Evolutionary conservation across 2,797 vertebrate species (phyloP).

Genomic region (Lateolabrax maculatus): DNA sequence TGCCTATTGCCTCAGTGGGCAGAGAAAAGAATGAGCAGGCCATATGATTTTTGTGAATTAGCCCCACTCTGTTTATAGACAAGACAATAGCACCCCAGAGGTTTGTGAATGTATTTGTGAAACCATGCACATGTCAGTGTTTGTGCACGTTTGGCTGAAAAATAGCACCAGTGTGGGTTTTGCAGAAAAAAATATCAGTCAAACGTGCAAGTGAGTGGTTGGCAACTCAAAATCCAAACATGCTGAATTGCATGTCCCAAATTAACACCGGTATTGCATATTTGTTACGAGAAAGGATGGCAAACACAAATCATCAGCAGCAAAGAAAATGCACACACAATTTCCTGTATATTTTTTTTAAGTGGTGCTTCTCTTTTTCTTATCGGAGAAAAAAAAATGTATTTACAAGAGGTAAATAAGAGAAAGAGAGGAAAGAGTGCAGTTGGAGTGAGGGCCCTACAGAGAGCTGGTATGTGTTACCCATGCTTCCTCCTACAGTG

Average conservation of each 20-base stretch:
- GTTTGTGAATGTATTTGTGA: conserved; percentile 93
- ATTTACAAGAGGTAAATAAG: conserved; percentile 35
- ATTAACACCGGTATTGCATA: conserved; percentile 1
- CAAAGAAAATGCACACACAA: conserved; percentile 31
- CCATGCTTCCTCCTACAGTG: conserved; percentile 53
- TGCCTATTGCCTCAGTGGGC: conserved; percentile 93
- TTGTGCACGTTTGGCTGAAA: conserved; percentile 50
- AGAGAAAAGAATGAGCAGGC: conserved; percentile 79
- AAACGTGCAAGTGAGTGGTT: conserved; percentile 58
- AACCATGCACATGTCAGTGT: conserved; percentile 67
- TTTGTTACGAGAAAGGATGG: conserved; percentile 23
- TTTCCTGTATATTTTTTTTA: conserved; percentile 66
- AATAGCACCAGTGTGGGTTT: conserved; percentile 71
- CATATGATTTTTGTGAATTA: conserved; percentile 87
- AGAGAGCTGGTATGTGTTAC: conserved; percentile 44
- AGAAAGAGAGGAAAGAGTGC: conserved; percentile 24
- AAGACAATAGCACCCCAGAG: conserved; percentile 82
- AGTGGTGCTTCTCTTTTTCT: conserved; percentile 62
- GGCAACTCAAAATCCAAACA: conserved; percentile 6
- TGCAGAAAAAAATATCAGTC: conserved; percentile 79
- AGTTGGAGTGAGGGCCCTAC: conserved; percentile 27
- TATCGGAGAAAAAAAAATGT: conserved; percentile 22
- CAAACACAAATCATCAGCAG: conserved; percentile 50
- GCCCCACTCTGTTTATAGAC: conserved; percentile 86
- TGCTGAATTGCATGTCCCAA: not conserved